Evolutionary conservation across 2,888 invertebrate genomes (phyloP).

Genomic region (Drosophila nr. medialis): DNA sequence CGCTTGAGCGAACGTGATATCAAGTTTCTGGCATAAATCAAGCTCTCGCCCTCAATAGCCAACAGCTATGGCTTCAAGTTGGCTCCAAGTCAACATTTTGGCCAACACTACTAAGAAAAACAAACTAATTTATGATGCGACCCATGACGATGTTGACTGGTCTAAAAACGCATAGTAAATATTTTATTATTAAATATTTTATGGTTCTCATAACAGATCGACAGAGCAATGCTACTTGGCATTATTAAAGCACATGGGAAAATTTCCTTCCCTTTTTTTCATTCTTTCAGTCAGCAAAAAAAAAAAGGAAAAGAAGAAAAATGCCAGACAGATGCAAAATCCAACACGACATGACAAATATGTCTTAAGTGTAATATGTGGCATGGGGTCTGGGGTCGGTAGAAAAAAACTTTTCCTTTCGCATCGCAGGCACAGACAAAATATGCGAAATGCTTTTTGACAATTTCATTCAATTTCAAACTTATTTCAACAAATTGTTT

Average conservation of each 20-base stretch:
- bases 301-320: constrained; percentile 3
- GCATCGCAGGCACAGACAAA: constrained; percentile 38
- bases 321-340: constrained; percentile 29
- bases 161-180: constrained; percentile 73
- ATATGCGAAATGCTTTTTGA: constrained; percentile 80
- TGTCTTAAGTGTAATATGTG: constrained; percentile 7
- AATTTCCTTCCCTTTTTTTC: constrained; percentile 25
- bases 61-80: constrained; percentile 34
- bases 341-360: constrained; percentile 46
- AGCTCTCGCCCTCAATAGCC: constrained; percentile 65
- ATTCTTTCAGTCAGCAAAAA: constrained; percentile 5
- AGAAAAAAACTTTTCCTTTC: constrained; percentile 28
- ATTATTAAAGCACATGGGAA: constrained; percentile 63
- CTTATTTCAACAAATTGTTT: constrained; percentile 81
- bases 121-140: constrained; percentile 74
- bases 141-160: constrained; percentile 57
- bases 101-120: constrained; percentile 68
- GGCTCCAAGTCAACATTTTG: constrained; percentile 60
- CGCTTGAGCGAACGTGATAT: constrained; percentile 76
- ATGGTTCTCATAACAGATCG: constrained; percentile 67
- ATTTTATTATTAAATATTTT: constrained; percentile 79
- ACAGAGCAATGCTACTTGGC: constrained; percentile 46
- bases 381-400: not conserved
- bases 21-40: constrained; percentile 76
- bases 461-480: constrained; percentile 80